Evolutionary conservation across 2,888 invertebrate species (phyloP), one percentile per base, ranked within the genome.

Genomic region (Scaptomyza reducta): DNA sequence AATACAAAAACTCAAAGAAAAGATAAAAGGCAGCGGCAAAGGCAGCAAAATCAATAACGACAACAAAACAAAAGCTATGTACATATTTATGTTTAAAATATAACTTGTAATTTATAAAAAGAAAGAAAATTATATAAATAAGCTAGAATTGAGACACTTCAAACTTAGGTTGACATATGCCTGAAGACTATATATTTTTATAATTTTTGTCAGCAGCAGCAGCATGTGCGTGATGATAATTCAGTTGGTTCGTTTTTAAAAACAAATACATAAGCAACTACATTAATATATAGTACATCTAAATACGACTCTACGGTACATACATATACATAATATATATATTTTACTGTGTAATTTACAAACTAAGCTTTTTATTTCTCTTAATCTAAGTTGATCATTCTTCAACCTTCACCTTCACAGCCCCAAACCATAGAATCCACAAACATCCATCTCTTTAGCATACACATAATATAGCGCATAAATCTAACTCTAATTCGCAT

Each of bases 141-240:
- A 74, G 74, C 38, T 74, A 63, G 46, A 62, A 60, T 54, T 46
- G 69, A 46, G 42, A 59, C 64, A 77, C 77, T 68, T 79, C 44
- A 61, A 61, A 71, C 40, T 64, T 82, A 82, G 77, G 76, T 68
- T 84, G 65, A 74, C 65, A 71, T 70, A 81, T 66, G 61, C 55
- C 80, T 60, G 60, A 79, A 67, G 83, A 83, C 80, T 85, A 85
- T 81, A 84, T 81, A 87, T 87, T 87, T 82, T 87, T 87, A 82
- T 82, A 82, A 85, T 82, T 82, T 33, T 33, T 87, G 73, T 73
- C 83, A 18, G 61, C 56, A 54, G 78, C 56, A 54, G 78, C 53
- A 67, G 70, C 57, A 66, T 55, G 58, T 77, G 77, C 67, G 77
- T 63, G 58, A 78, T 60, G 68, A 68, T 68, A 53, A 72, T 60